Evolutionary conservation across 2,113 vertebrate genomes (phyloP), one percentile per base, ranked within the genome.

Genomic region (Chaetorhynchus papuensis): DNA sequence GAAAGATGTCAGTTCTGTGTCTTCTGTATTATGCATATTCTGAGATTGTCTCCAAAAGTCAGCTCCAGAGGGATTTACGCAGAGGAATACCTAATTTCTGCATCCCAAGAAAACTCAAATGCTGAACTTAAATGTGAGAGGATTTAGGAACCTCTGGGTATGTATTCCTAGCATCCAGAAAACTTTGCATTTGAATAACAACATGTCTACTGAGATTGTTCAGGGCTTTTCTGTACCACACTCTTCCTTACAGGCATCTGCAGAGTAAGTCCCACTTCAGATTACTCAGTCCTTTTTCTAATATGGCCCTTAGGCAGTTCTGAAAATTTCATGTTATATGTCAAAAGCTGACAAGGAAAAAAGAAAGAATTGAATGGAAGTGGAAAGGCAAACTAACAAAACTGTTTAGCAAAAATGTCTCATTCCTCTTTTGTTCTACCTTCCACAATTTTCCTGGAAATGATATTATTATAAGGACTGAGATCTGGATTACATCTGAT

Each of bases 321-420:
- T 90, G 76, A 94, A 93, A 92, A 88, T 83, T 92, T 94, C 42
- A 90, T 91, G 37, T 59, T 90, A 8, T 24, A 24, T 53, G 66
- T 79, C 92, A 92, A 77, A 89, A 90, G 31, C 26, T 83, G 83
- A 85, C 70, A 83, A 85, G 31, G 24, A 26, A n/a, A 49, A n/a
- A 82, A n/a, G 14, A 24, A 23, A 52, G 0, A n/a, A n/a, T 20
- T 10, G 39, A 78, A 39, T 16, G 8, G 23, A 76, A n/a, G 12
- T 71, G 74, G 59, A 64, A 96, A 89, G 15, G 8, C 22, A 89
- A 89, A 83, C 28, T 57, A 82, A 53, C 53, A 76, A 79, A 89
- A 57, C 16, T 57, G 22, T 27, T 87, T 57, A 68, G 30, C 14
- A 89, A 87, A 91, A 91, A 64, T 37, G 3, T 57, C 24, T 75